Percentiles rank a stretch among this genome's conserved stretches.
Evolutionary conservation across 2,797 vertebrate species (phyloP).

Genomic region (Neosalanx taihuensis): DNA sequence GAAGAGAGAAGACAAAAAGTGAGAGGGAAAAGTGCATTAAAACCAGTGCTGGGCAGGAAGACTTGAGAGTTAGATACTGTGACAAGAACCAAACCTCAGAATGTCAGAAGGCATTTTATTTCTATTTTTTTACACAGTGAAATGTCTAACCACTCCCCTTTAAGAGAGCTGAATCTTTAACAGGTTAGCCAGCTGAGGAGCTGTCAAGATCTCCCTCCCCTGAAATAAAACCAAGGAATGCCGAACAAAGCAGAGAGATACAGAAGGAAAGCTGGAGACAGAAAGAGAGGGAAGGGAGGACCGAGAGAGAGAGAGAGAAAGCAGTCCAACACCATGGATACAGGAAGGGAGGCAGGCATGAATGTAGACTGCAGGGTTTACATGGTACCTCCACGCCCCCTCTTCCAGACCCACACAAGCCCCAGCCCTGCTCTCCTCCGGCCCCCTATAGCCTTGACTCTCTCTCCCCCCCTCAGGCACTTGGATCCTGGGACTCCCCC

Average conservation of each 20-base stretch:
- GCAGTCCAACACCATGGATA: neutral
- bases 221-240: neutral
- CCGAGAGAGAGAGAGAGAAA: constrained; percentile 6
- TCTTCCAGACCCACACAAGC: neutral
- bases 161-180: neutral
- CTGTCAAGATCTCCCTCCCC: constrained; percentile 8
- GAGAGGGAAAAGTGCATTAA: neutral
- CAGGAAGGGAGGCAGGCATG: constrained; percentile 8
- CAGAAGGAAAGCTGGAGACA: neutral
- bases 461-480: neutral
- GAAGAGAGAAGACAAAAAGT: neutral
- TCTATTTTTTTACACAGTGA: neutral
- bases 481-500: constrained; percentile 3
- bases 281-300: neutral
- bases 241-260: neutral
- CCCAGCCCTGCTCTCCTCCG: neutral
- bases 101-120: too few relatives aligned
- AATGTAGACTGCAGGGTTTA: neutral
- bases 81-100: neutral
- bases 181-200: neutral
- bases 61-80: neutral
- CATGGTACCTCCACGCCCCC: neutral
- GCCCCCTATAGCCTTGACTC: neutral
- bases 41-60: neutral
- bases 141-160: neutral